A percentile compares a stretch with the other conserved stretches of the same genome.
Evolutionary conservation across 2,113 vertebrate species (phyloP).

Genomic region (Origma solitaria): DNA sequence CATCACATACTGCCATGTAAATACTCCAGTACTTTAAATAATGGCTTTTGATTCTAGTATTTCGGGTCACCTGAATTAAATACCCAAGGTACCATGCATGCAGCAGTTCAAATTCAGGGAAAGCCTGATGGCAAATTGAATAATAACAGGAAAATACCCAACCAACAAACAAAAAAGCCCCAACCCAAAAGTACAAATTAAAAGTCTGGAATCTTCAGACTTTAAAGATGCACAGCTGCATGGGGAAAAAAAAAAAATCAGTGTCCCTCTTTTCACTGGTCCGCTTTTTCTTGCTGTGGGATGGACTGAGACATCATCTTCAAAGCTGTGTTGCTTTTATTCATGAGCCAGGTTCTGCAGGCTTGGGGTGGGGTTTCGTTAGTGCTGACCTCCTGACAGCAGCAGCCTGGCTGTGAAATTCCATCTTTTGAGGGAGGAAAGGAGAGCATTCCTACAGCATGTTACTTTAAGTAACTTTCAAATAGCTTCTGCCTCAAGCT

Average conservation of each 20-base stretch:
- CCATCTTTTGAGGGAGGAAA: not conserved
- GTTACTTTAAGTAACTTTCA: not conserved
- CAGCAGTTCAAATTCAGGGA: not conserved
- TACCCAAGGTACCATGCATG: not conserved
- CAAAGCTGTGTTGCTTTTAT: not conserved
- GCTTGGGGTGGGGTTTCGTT: not conserved
- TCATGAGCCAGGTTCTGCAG: not conserved
- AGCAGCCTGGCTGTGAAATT: not conserved
- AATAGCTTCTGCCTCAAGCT: not conserved
- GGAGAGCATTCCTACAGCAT: not conserved
- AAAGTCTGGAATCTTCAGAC: not conserved
- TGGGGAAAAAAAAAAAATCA: not conserved
- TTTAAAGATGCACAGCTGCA: not conserved
- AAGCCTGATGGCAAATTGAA: not conserved
- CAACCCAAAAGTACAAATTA: not conserved
- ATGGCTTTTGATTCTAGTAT: not conserved
- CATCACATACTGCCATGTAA: not conserved
- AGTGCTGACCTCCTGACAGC: not conserved
- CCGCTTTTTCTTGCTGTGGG: not conserved
- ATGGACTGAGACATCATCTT: not conserved
- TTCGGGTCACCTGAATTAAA: not conserved
- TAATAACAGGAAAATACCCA: not conserved
- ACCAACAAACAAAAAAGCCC: not conserved
- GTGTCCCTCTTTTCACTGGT: not conserved
- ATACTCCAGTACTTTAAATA: not conserved